Evolutionary conservation across 2,888 invertebrate genomes (phyloP).

Genomic region (Orthosia cruda): DNA sequence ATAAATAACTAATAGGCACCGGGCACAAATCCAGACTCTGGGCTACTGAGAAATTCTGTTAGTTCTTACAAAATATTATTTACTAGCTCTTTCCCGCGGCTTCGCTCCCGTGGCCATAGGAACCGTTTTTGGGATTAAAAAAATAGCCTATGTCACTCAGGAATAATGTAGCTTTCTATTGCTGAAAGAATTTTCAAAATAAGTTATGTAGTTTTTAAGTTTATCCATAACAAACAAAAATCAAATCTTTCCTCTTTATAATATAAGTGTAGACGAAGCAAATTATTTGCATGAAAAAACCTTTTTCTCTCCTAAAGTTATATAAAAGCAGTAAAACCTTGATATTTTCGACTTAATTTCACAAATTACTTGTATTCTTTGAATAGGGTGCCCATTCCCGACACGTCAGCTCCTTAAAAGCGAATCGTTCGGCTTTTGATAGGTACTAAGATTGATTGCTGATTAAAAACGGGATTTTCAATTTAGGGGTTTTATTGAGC

Average conservation of each 20-base stretch:
- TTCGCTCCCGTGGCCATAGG: too few species aligned
- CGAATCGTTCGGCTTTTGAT: constrained; percentile 51
- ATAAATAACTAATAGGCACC: background rate
- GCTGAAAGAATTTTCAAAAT: too few species aligned
- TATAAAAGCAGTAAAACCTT: background rate
- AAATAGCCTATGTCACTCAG: too few species aligned
- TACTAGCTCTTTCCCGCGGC: too few species aligned
- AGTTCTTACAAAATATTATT: too few species aligned
- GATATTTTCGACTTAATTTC: constrained; percentile 21
- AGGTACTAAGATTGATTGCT: constrained; percentile 48
- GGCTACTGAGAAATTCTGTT: background rate
- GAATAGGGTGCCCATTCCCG: constrained; percentile 28
- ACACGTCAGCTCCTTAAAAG: constrained; percentile 52
- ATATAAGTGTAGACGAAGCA: too few species aligned
- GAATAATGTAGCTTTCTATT: too few species aligned
- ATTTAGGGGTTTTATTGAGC: constrained; percentile 32
- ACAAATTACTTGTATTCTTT: constrained; percentile 46
- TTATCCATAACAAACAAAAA: too few species aligned
- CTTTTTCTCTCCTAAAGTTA: background rate
- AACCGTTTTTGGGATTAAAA: too few species aligned
- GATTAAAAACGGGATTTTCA: constrained; percentile 54
- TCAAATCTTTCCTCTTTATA: too few species aligned
- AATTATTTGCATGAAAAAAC: background rate
- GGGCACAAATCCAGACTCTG: background rate
- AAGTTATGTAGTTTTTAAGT: too few species aligned